Percentiles rank a stretch among this genome's conserved stretches.
These are phyloP conservation scores for Gadopsis marmoratus DNA, from an alignment of 2,797 vertebrate species.

Conservation along the genomic window DNA sequence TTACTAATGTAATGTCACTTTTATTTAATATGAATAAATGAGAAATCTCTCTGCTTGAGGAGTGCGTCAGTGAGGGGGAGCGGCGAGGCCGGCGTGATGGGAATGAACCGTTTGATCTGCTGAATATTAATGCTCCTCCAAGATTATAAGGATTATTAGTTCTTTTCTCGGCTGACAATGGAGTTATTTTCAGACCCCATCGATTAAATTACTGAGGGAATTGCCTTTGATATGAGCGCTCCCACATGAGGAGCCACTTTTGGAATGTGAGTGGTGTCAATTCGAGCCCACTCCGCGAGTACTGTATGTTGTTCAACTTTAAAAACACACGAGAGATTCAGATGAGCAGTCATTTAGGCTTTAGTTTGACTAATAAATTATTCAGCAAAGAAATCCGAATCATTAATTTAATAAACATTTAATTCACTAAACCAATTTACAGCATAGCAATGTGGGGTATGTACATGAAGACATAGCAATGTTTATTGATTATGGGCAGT, in stretches of 20 bases:
- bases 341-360: constrained; percentile 28
- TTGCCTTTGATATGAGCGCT: constrained; percentile 83
- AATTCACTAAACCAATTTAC: constrained; percentile 42
- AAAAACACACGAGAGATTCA: constrained; percentile 45
- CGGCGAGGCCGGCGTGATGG: constrained; percentile 73
- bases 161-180: constrained; percentile 85
- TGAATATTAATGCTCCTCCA: constrained; percentile 89
- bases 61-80: constrained; percentile 75
- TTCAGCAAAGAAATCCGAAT: constrained; percentile 27
- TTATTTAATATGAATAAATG: constrained; percentile 88
- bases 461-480: constrained; percentile 14
- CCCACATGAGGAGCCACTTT: constrained; percentile 72
- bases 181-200: constrained; percentile 86
- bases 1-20: constrained; percentile 87
- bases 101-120: constrained; percentile 86
- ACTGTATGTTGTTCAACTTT: constrained; percentile 33
- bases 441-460: constrained; percentile 7
- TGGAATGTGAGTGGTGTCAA: constrained; percentile 87
- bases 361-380: constrained; percentile 33
- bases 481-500: not conserved
- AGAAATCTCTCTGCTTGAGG: constrained; percentile 85
- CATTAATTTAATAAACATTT: constrained; percentile 30
- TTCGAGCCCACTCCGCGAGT: constrained; percentile 54
- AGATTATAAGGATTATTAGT: constrained; percentile 88
- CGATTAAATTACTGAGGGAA: constrained; percentile 85